Evolutionary conservation across 2,113 vertebrate genomes (phyloP).

Genomic region (Scomber colias): DNA sequence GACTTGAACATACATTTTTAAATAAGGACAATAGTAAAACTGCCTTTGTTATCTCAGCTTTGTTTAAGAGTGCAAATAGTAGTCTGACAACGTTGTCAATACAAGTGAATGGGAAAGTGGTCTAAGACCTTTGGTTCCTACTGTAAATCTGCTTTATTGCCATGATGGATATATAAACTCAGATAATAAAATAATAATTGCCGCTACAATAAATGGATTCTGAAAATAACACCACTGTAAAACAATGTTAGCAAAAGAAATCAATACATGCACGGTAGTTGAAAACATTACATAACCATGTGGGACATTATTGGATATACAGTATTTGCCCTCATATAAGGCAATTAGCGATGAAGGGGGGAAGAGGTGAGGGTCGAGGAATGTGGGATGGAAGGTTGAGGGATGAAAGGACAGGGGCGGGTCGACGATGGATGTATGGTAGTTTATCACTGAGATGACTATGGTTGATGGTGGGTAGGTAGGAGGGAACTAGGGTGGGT

Average conservation of each 20-base stretch:
- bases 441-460: no score
- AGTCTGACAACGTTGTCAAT: no score
- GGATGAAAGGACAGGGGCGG: no score
- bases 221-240: slow-evolving; percentile 23
- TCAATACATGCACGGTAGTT: slow-evolving; percentile 34
- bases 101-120: no score
- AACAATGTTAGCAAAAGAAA: slow-evolving; percentile 27
- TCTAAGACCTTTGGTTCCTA: no score
- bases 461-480: no score
- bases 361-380: no score
- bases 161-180: not conserved
- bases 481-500: no score
- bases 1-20: not conserved
- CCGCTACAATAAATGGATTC: not conserved
- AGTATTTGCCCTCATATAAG: not conserved
- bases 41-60: not conserved
- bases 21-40: not conserved
- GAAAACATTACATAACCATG: slow-evolving; percentile 34
- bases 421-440: no score
- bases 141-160: not conserved
- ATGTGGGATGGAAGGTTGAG: no score
- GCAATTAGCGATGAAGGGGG: not conserved
- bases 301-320: not conserved
- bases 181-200: not conserved
- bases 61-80: no score